Base-by-base conservation (phyloP, 2,797 vertebrate species). In the Sebastes glaucus region DNA sequence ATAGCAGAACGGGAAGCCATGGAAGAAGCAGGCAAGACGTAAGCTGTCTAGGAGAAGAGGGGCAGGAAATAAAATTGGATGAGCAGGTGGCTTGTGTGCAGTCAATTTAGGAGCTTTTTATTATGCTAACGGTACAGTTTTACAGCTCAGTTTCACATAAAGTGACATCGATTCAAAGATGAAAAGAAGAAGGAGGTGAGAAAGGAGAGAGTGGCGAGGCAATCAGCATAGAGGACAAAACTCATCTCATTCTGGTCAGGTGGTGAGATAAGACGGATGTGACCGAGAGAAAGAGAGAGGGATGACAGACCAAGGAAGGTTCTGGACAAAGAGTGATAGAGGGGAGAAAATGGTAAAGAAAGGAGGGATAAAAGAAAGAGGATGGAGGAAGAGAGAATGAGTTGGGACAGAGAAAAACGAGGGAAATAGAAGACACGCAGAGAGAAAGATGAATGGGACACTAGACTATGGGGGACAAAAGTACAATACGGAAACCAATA, bases 371-470 rank as follows among this genome's bases (percentile, higher is more conserved):
- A 52, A 61, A 74, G 46, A 83, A 80, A 66, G 23, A 59, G 46
- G 35, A 60, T n/a, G 27, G 27, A 10, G 25, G 22, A 32, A 63
- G 27, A 42, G 7, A 32, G n/a, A 7, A 32, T 28, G 23, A 2
- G 7, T 23, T 20, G 64, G 5, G 74, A 35, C 7, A 49, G 55
- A 52, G 71, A 22, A 46, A 52, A 42, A 66, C 55, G 30, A 42
- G 23, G 35, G 46, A 46, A 32, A 33, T 27, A 16, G 2, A 62
- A 73, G 65, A 32, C n/a, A 42, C 22, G 18, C 35, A 5, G 46
- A 74, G 66, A 65, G 42, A 65, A 67, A 81, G 83, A 88, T 72
- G 18, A 86, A 87, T 77, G 57, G 25, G 67, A 76, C 30, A 33
- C 42, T 18, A 64, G 27, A 76, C 8, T 13, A 2, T 18, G 14